A percentile compares a stretch with the other conserved stretches of the same genome.
phyloP scores from a whole-genome alignment of 2,888 invertebrate genomes.

The Andricus curvator region DNA sequence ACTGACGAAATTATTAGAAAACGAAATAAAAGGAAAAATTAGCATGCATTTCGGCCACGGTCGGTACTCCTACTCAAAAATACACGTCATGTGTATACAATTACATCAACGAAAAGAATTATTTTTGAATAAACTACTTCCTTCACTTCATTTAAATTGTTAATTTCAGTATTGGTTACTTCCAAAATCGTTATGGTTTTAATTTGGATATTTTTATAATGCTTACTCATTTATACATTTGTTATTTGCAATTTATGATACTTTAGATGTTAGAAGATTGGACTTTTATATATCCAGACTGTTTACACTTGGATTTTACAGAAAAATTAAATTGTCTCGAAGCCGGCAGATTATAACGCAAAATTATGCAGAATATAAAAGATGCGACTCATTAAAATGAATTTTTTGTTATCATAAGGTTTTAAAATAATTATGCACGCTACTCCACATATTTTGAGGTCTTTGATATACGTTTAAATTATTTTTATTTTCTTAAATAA shows the following conservation, averaged over 20 bases:
- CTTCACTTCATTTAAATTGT: not conserved
- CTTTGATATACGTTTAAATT: no score
- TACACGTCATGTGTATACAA: not conserved
- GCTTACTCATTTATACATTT: not conserved
- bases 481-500: no score
- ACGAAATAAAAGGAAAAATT: not conserved
- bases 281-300: no score
- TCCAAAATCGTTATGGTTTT: not conserved
- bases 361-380: no score
- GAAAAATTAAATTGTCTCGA: no score
- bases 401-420: no score
- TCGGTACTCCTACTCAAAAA: conserved; percentile 7
- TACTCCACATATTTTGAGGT: no score
- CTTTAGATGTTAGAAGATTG: not conserved
- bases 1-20: conserved; percentile 2
- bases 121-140: not conserved
- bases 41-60: conserved; percentile 1
- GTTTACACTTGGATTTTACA: no score
- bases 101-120: not conserved
- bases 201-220: not conserved
- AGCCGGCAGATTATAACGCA: no score
- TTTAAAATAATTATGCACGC: no score
- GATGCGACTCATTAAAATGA: no score
- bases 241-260: not conserved
- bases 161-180: not conserved